Evolutionary conservation across 2,113 vertebrate genomes (phyloP).

Genomic region (Pelecanoides urinatrix): DNA sequence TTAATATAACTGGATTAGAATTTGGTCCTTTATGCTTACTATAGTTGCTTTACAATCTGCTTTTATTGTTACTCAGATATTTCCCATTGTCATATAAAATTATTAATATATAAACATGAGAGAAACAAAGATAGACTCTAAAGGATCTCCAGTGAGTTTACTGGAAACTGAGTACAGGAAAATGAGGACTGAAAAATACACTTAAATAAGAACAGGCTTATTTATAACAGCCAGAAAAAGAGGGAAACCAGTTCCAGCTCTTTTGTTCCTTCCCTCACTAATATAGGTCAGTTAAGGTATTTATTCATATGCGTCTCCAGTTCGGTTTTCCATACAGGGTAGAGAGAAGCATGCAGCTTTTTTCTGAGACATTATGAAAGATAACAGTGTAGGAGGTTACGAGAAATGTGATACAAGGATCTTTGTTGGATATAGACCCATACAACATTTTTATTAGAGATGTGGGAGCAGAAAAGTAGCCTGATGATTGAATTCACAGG

Average conservation of each 20-base stretch:
- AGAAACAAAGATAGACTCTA: background rate
- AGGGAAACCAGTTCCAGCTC: background rate
- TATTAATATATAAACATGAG: conserved; percentile 24
- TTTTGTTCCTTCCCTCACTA: background rate
- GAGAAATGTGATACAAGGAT: background rate
- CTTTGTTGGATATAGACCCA: background rate
- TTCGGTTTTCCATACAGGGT: background rate
- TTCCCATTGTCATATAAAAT: background rate
- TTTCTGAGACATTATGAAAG: background rate
- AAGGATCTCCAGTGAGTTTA: background rate
- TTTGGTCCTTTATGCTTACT: background rate
- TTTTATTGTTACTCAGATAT: background rate
- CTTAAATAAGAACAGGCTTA: background rate
- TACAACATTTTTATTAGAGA: background rate
- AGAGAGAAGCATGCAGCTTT: background rate
- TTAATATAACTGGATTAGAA: background rate
- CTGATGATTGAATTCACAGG: background rate
- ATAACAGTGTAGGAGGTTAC: background rate
- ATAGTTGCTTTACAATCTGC: background rate
- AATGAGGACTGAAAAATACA: background rate
- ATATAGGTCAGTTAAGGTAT: background rate
- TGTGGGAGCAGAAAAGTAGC: background rate
- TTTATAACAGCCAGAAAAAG: background rate
- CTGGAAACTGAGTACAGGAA: background rate
- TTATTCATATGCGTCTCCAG: background rate